A percentile compares a stretch with the other conserved stretches of the same genome.
These are phyloP conservation scores for Drosophila gunungcola DNA, from an alignment of 1,140 invertebrate species.

Conservation along the genomic window DNA sequence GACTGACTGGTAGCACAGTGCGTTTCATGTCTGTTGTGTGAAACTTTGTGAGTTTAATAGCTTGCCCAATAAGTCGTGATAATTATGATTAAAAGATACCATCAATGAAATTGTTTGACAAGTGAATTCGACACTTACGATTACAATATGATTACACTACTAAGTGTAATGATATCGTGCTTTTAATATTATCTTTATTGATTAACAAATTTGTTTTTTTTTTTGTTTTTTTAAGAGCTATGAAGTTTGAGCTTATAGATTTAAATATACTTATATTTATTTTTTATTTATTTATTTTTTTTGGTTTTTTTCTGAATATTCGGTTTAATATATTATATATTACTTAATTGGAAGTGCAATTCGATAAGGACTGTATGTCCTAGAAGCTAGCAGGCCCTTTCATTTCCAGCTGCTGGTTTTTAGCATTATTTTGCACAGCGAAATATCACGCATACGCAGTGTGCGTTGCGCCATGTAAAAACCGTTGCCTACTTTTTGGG, in stretches of 20 bases:
- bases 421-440: not conserved
- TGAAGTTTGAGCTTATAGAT: too few relatives aligned
- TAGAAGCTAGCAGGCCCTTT: not conserved
- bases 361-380: not conserved
- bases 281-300: too few relatives aligned
- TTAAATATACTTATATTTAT: too few relatives aligned
- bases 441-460: constrained; percentile 23
- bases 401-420: not conserved
- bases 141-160: not conserved
- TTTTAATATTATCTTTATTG: not conserved
- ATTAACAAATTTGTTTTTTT: too few relatives aligned
- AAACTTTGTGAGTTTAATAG: not conserved
- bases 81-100: not conserved
- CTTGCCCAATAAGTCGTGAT: not conserved
- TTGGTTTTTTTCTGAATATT: too few relatives aligned
- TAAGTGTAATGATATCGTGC: not conserved
- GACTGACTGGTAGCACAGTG: constrained; percentile 16
- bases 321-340: not conserved
- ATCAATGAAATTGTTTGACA: not conserved
- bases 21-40: not conserved
- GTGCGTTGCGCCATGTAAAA: constrained; percentile 7
- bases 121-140: not conserved
- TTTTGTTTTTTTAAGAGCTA: too few relatives aligned
- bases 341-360: not conserved
- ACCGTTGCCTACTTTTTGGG: constrained; percentile 42